These are phyloP conservation scores for Amphipoea lucens DNA, from an alignment of 2,888 invertebrate species.

Conservation along the genomic window DNA sequence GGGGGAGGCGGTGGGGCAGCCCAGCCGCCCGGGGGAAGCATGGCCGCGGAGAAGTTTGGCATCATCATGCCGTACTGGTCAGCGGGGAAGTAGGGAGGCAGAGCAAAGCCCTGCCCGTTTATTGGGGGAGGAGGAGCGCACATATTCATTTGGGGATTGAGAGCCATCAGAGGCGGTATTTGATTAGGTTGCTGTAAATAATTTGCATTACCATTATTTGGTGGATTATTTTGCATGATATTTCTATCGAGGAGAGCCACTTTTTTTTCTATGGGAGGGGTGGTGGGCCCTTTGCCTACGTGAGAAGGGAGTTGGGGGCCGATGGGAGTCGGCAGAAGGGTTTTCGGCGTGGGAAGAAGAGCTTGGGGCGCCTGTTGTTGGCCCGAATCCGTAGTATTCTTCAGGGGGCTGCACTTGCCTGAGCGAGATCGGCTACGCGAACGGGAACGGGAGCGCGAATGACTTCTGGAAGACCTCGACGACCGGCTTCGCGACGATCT, in stretches of 20 bases:
- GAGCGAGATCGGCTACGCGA: constrained; percentile 88
- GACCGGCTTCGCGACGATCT: constrained; percentile 86
- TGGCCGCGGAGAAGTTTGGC: constrained; percentile 71
- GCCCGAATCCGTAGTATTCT: constrained; percentile 77
- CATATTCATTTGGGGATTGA: constrained; percentile 86
- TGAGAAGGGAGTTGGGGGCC: constrained; percentile 79
- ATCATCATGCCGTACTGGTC: constrained; percentile 87
- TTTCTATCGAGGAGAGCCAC: constrained; percentile 42
- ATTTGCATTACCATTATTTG: constrained; percentile 65
- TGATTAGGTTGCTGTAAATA: constrained; percentile 73
- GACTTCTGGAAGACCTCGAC: constrained; percentile 83
- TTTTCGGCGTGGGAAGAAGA: constrained; percentile 77
- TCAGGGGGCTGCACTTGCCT: constrained; percentile 89
- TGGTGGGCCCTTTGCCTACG: constrained; percentile 71
- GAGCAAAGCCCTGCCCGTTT: constrained; percentile 79
- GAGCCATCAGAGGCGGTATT: constrained; percentile 84
- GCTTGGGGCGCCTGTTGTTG: constrained; percentile 78
- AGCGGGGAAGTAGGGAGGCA: constrained; percentile 84
- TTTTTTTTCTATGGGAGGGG: constrained; percentile 66
- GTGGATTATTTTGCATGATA: constrained; percentile 60
- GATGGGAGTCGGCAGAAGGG: constrained; percentile 78
- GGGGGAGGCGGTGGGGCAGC: constrained; percentile 82
- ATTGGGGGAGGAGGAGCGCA: constrained; percentile 83
- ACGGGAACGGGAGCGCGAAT: constrained; percentile 85
- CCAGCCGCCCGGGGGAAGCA: constrained; percentile 79